phyloP scores from a whole-genome alignment of 2,888 invertebrate genomes.

The Drosophila koepferae region DNA sequence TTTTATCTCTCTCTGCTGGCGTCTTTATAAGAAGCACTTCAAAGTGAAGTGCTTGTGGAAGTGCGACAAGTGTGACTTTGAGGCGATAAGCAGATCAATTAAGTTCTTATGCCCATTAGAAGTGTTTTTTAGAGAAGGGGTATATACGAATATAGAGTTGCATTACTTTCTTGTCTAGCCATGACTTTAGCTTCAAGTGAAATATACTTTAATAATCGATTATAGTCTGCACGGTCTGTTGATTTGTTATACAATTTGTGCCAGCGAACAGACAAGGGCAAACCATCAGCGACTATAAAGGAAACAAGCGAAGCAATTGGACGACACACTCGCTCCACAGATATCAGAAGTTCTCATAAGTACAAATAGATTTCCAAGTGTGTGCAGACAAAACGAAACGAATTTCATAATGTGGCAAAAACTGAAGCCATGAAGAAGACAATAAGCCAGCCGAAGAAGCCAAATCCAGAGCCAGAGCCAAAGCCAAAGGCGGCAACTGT shows the following conservation, averaged over 20 bases:
- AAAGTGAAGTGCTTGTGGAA: slow-evolving; percentile 6
- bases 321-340: slow-evolving; percentile 16
- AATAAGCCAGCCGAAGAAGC: slow-evolving; percentile 29
- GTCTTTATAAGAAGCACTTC: slow-evolving; percentile 21
- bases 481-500: slow-evolving; percentile 23
- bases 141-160: background rate
- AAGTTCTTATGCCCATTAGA: slow-evolving; percentile 1
- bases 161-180: background rate
- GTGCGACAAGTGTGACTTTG: slow-evolving; percentile 18
- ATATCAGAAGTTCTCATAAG: slow-evolving; percentile 18
- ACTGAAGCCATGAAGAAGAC: slow-evolving; percentile 29
- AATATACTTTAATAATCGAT: slow-evolving; percentile 33
- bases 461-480: slow-evolving; percentile 17
- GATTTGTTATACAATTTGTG: slow-evolving; percentile 50
- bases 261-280: slow-evolving; percentile 28
- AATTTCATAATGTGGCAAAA: slow-evolving; percentile 33
- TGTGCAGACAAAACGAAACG: slow-evolving; percentile 30
- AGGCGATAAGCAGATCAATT: slow-evolving; percentile 20
- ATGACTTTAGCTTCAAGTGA: background rate
- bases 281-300: slow-evolving; percentile 30
- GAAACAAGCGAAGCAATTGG: slow-evolving; percentile 60
- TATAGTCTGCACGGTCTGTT: slow-evolving; percentile 21
- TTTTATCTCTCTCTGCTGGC: slow-evolving; percentile 26
- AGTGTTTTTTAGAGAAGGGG: background rate
- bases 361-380: slow-evolving; percentile 26